These are phyloP conservation scores for Lates calcarifer DNA, from an alignment of 2,113 vertebrate genomes.

Conservation along the genomic window DNA sequence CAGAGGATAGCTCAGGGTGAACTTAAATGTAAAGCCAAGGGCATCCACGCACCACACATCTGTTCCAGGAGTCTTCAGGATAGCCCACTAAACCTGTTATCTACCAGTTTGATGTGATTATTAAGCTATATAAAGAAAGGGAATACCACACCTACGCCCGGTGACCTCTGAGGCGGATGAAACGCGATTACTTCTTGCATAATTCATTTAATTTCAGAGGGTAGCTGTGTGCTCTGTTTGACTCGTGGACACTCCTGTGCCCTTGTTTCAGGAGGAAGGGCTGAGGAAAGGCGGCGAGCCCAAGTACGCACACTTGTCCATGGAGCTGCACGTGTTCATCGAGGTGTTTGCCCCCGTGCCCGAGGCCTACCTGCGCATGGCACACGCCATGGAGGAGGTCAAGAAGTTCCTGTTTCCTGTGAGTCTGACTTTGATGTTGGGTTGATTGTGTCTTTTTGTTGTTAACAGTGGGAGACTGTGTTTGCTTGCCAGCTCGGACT, in stretches of 20 bases:
- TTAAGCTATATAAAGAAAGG: constrained; percentile 18
- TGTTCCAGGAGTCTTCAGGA: constrained; percentile 40
- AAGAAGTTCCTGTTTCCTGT: constrained; percentile 99
- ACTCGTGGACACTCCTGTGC: not conserved
- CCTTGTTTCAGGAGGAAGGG: constrained; percentile 90
- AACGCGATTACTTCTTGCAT: constrained; percentile 2
- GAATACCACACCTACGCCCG: not conserved
- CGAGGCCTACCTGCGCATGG: constrained; percentile 97
- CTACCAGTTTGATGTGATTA: constrained; percentile 28
- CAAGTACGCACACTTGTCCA: constrained; percentile 95
- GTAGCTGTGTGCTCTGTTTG: not conserved
- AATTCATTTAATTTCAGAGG: constrained; percentile 27
- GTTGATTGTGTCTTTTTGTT: not conserved
- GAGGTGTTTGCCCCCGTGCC: constrained; percentile 97
- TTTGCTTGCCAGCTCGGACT: not conserved
- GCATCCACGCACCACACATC: constrained; percentile 36
- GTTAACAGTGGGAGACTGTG: not conserved
- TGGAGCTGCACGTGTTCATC: constrained; percentile 98
- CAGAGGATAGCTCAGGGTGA: constrained; percentile 14
- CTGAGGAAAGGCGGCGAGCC: constrained; percentile 94
- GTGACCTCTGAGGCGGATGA: constrained; percentile 9
- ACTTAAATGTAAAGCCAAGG: constrained; percentile 51
- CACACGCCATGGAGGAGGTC: constrained; percentile 98
- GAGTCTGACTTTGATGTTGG: constrained; percentile 58
- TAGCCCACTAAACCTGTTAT: constrained; percentile 18